phyloP scores from a whole-genome alignment of 2,888 invertebrate species.

The Noctua janthe region DNA sequence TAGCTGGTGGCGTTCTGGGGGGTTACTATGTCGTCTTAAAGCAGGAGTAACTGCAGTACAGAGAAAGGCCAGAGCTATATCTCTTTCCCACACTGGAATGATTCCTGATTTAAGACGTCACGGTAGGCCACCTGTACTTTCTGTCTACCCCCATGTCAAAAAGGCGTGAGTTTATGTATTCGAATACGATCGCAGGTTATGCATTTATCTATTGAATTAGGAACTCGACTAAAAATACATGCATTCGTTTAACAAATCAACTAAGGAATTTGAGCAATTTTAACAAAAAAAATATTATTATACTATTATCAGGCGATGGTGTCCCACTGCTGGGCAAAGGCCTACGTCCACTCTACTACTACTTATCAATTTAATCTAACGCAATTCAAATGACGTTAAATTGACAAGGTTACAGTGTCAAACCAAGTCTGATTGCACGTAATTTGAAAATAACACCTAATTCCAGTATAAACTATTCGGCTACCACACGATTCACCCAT shows the following conservation, averaged over 20 bases:
- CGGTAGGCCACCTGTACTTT: neutral
- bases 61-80: no score
- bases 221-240: neutral
- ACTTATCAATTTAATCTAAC: neutral
- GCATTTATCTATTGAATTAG: neutral
- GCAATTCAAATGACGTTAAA: neutral
- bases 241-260: neutral
- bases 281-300: neutral
- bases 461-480: neutral
- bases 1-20: neutral
- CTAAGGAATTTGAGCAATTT: neutral
- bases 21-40: no score
- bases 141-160: neutral
- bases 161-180: neutral
- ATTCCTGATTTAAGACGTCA: no score
- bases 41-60: no score
- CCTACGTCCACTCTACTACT: neutral
- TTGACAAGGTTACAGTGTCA: neutral
- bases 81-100: no score
- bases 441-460: neutral
- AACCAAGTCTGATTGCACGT: neutral
- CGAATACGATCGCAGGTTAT: neutral
- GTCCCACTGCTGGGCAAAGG: neutral
- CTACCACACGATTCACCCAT: slow-evolving; percentile 18
- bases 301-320: neutral